Evolutionary conservation across 2,888 invertebrate species (phyloP).

Genomic region (Cephus sareptanus): DNA sequence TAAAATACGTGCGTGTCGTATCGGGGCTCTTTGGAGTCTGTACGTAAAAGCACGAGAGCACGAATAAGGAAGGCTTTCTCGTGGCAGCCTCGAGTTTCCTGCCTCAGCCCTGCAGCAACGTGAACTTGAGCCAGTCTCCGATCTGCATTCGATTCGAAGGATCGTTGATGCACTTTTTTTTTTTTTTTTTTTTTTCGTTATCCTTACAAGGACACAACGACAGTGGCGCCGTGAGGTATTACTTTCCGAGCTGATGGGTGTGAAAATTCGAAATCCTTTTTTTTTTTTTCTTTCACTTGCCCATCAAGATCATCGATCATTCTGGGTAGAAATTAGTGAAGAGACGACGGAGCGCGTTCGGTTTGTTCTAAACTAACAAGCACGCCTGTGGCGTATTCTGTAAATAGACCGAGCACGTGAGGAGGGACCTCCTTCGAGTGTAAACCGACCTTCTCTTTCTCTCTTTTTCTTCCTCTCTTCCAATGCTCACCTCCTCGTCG

Average conservation of each 20-base stretch:
- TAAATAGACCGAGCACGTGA: slow-evolving; percentile 22
- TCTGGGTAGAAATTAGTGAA: neutral
- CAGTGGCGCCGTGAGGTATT: neutral
- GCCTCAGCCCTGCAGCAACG: slow-evolving; percentile 46
- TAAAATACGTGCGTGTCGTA: slow-evolving; percentile 18
- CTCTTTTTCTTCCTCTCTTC: slow-evolving; percentile 1
- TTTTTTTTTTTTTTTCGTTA: neutral
- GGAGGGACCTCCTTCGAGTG: slow-evolving; percentile 30
- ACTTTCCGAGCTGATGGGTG: neutral
- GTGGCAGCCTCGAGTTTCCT: slow-evolving; percentile 51
- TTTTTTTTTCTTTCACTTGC: neutral
- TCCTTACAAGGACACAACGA: neutral
- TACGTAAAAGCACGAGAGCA: slow-evolving; percentile 9
- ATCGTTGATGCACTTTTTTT: neutral
- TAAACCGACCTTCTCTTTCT: slow-evolving; percentile 23
- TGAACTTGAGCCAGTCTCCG: slow-evolving; percentile 61
- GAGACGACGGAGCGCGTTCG: neutral
- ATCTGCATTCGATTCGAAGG: neutral
- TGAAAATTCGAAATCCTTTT: neutral
- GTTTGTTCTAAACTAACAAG: neutral
- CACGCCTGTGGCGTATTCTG: slow-evolving; percentile 18
- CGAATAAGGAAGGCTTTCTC: slow-evolving; percentile 59
- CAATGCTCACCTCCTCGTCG: neutral
- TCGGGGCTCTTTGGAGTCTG: slow-evolving; percentile 8
- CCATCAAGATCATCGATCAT: neutral